phyloP scores from a whole-genome alignment of 2,113 vertebrate species.

The Columbina picui region DNA sequence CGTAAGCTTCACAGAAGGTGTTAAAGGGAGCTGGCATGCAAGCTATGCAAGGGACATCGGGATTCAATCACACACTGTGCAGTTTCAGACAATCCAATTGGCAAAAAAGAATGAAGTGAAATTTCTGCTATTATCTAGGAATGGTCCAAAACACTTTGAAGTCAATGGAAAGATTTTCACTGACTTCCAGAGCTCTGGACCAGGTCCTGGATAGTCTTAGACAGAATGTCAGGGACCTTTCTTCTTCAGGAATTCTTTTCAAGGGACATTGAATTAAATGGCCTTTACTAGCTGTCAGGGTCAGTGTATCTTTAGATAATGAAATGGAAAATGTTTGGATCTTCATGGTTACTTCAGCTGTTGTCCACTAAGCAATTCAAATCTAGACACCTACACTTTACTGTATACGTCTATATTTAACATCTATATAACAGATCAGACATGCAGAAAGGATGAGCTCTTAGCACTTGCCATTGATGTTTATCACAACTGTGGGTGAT shows the following conservation, averaged over 20 bases:
- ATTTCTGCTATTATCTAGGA: conserved; percentile 34
- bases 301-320: background rate
- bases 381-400: background rate
- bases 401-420: background rate
- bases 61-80: conserved; percentile 40
- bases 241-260: conserved; percentile 31
- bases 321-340: background rate
- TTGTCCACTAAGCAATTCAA: background rate
- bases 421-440: background rate
- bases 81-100: background rate
- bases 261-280: background rate
- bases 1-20: conserved; percentile 40
- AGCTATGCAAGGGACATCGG: conserved; percentile 24
- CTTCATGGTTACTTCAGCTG: conserved; percentile 1
- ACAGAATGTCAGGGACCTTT: conserved; percentile 13
- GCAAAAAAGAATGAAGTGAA: conserved; percentile 24
- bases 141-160: conserved; percentile 34
- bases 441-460: background rate
- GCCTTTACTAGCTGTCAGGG: background rate
- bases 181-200: conserved; percentile 22
- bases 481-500: background rate
- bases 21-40: conserved; percentile 49
- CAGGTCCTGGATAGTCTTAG: background rate
- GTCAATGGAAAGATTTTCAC: conserved; percentile 32
- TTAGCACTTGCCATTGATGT: background rate